Evolutionary conservation across 2,888 invertebrate genomes (phyloP), one percentile per base, ranked within the genome.

Genomic region (Oxyteleia sp.): DNA sequence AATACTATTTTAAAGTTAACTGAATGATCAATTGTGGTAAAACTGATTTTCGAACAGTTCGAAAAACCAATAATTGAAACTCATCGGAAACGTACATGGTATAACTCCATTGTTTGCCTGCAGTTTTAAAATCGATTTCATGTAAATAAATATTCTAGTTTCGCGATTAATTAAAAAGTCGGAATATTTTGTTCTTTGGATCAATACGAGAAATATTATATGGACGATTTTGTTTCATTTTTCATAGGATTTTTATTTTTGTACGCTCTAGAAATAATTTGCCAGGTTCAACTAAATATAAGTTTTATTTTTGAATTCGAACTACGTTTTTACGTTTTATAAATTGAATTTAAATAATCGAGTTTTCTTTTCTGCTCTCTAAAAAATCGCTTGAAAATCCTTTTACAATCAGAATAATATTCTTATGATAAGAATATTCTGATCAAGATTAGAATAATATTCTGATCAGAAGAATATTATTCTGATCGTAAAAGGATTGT

Each of bases 1-100:
- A 18, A 49, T 61, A 72, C 72, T 26, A 72, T 51, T 72, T 72
- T 61, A 49, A 59, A 71, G 71, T 71, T 71, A 71, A 71, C 71
- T 53, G 59, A 49, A 49, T 49, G 61, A 63, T 61, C 43, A 63
- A 63, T 72, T 72, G 72, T 55, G 55, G 64, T 35, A 64, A 64
- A 74, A 43, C 63, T 74, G 74, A 74, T 64, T 55, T 55, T 38
- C 55, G 45, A 45, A 61, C 45, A 74, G 55, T 45, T 74, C 35
- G 63, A 74, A 64, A 72, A 74, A 29, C 55, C 64, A 55, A 55
- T 64, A 64, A 74, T 64, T 55, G 63, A 74, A 64, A 74, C 38
- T 64, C 74, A 55, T 47, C 61, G 51, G 32, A 29, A 57, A 51
- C 23, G 59, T 51, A 16, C 53, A 53, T 72, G 16, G 11, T 63